Base-by-base conservation (phyloP, 2,888 invertebrate genomes). In the Prosapia bicincta region DNA sequence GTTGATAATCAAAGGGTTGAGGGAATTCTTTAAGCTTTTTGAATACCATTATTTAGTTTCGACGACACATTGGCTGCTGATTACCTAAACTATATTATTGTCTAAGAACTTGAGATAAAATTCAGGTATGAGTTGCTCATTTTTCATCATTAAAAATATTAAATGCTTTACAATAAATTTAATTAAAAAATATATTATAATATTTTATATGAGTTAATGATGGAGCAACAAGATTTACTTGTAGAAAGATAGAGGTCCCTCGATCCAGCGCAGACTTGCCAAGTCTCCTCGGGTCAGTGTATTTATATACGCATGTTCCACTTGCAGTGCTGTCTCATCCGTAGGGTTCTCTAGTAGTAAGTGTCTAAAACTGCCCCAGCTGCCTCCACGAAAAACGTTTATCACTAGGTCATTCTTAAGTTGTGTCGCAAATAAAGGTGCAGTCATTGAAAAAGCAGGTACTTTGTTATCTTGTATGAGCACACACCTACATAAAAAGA, bases 301-400 rank as follows among this genome's bases (percentile, higher is more conserved):
- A 86, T 99, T 98, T 71, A 99, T 93, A 86, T 96, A 98, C 15
- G 98, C 98, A 86, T 98, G 96, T 84, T 96, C 93, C 75, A 96
- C 93, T 79, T 85, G 86, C 79, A 88, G 84, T 0, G 76, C 32
- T 13, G 75, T 75, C n/a, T 79, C 78, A 10, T 75, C 76, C 13
- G 72, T 71, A 54, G n/a, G 80, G 78, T 86, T 86, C 80, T 91
- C 90, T 77, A 94, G 85, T 79, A 87, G 87, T 78, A 97, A 85
- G 85, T 98, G 98, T 30, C 96, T 89, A 87, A 91, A 95, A 68
- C 91, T 89, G 80, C 99, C 99, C 96, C 96, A 97, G 0, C 79
- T 78, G 26, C 88, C 89, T 81, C 91, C 90, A 82, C 92, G 92
- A 82, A 91, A 88, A 75, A 98, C 93, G 85, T 98, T 98, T 81